These are phyloP conservation scores for Paraescarpia echinospica DNA, from an alignment of 1,140 invertebrate species.

Conservation along the genomic window DNA sequence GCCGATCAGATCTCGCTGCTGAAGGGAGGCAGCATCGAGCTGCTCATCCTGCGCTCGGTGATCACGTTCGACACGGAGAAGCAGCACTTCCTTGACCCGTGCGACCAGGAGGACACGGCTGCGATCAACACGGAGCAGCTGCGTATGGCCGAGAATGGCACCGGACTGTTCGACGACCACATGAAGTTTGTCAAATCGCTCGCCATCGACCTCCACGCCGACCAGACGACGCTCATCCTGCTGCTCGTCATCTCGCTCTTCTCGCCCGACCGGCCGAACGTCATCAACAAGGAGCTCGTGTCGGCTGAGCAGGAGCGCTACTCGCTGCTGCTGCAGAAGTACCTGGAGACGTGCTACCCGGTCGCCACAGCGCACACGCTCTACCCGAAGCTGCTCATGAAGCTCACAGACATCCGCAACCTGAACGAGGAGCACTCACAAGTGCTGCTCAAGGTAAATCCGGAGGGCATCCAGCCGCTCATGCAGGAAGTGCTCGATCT, in stretches of 20 bases:
- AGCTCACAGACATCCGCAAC: conserved; percentile 62
- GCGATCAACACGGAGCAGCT: conserved; percentile 54
- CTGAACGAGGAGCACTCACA: conserved; percentile 63
- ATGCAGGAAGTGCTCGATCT: conserved; percentile 59
- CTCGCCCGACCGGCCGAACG: conserved; percentile 59
- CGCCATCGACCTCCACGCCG: conserved; percentile 58
- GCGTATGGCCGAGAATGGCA: conserved; percentile 37
- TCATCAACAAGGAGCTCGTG: conserved; percentile 56
- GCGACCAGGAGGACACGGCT: conserved; percentile 49
- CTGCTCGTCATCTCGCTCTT: conserved; percentile 61
- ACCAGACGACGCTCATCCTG: conserved; percentile 61
- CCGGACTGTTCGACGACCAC: conserved; percentile 60
- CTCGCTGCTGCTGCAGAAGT: conserved; percentile 59
- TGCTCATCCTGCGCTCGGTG: conserved; percentile 61
- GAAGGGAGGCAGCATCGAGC: conserved; percentile 61
- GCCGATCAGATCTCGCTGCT: conserved; percentile 61
- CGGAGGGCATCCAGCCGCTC: conserved; percentile 57
- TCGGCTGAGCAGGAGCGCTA: conserved; percentile 61
- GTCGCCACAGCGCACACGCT: conserved; percentile 47
- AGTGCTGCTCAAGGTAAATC: conserved; percentile 58
- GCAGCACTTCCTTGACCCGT: conserved; percentile 55
- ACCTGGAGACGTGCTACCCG: conserved; percentile 61
- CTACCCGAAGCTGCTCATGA: conserved; percentile 63
- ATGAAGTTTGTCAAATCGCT: conserved; percentile 60
- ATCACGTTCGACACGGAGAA: conserved; percentile 57